These are phyloP conservation scores for Drosophila kuntzei DNA, from an alignment of 2,888 invertebrate genomes.

Conservation along the genomic window DNA sequence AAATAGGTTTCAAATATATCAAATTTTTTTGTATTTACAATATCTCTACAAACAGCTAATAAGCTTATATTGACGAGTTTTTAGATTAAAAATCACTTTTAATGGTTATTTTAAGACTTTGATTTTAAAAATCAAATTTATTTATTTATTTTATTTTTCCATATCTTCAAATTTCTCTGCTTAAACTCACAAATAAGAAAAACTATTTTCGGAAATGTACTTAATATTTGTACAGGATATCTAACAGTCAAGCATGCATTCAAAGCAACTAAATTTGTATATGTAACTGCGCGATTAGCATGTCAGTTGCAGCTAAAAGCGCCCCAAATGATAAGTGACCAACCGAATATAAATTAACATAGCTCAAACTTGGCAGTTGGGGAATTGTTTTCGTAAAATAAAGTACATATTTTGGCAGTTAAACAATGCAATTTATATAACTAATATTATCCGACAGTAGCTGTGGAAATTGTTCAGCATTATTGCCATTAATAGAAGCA, in stretches of 20 bases:
- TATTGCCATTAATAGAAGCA: slow-evolving; percentile 9
- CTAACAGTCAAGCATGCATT: neutral
- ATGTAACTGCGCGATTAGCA: neutral
- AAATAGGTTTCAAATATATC: no score
- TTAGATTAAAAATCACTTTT: no score
- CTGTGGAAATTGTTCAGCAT: slow-evolving; percentile 4
- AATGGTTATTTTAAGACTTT: no score
- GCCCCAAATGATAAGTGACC: slow-evolving; percentile 6
- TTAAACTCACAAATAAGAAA: neutral
- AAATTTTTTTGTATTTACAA: no score
- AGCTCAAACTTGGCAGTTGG: neutral
- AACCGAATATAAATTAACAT: slow-evolving; percentile 13
- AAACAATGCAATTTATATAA: slow-evolving; percentile 3
- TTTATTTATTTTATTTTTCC: no score
- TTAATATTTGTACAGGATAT: neutral
- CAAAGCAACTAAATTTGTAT: neutral
- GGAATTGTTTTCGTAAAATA: slow-evolving; percentile 10
- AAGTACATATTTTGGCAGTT: slow-evolving; percentile 12
- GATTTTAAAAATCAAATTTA: no score
- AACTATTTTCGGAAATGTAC: neutral
- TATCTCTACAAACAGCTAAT: no score
- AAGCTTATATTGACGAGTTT: no score
- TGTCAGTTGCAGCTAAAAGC: slow-evolving; percentile 6
- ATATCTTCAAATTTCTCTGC: neutral
- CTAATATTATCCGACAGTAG: slow-evolving; percentile 1